These are phyloP conservation scores for Nyleta sp. DNA, from an alignment of 2,888 invertebrate genomes.

Conservation along the genomic window DNA sequence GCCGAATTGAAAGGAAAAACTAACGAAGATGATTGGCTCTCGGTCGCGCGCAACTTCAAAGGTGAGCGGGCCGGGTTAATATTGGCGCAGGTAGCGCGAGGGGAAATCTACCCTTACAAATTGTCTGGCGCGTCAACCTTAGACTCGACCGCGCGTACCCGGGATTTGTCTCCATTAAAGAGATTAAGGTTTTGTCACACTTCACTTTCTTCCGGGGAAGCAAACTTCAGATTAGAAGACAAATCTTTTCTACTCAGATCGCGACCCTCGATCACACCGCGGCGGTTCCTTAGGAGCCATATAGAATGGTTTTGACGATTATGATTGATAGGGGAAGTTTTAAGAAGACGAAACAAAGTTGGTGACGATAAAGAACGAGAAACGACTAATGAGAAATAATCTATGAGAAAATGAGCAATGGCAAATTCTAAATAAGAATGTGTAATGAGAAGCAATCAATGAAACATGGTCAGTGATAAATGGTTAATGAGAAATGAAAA, in stretches of 20 bases:
- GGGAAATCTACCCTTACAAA: constrained; percentile 80
- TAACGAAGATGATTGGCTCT: constrained; percentile 72
- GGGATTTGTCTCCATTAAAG: constrained; percentile 82
- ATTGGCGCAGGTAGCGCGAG: constrained; percentile 70
- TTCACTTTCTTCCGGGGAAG: constrained; percentile 72
- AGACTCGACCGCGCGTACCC: constrained; percentile 71
- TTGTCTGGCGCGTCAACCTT: constrained; percentile 75
- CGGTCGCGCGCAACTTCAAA: constrained; percentile 58
- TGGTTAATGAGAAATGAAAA: too few species aligned
- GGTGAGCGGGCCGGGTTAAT: constrained; percentile 71
- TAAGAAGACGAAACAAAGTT: neutral
- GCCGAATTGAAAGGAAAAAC: constrained; percentile 51
- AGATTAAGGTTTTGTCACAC: constrained; percentile 81
- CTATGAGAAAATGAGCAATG: too few species aligned
- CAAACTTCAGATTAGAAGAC: constrained; percentile 69
- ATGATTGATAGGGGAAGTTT: too few species aligned
- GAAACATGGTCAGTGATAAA: too few species aligned
- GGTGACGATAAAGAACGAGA: too few species aligned
- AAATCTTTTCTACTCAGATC: constrained; percentile 65
- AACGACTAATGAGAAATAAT: too few species aligned
- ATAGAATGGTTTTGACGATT: constrained; percentile 21
- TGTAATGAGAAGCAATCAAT: too few species aligned
- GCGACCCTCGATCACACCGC: constrained; percentile 41
- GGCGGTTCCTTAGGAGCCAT: neutral
- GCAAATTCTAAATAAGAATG: too few species aligned